Evolutionary conservation across 2,888 invertebrate genomes (phyloP).

Genomic region (Eupithecia inturbata): DNA sequence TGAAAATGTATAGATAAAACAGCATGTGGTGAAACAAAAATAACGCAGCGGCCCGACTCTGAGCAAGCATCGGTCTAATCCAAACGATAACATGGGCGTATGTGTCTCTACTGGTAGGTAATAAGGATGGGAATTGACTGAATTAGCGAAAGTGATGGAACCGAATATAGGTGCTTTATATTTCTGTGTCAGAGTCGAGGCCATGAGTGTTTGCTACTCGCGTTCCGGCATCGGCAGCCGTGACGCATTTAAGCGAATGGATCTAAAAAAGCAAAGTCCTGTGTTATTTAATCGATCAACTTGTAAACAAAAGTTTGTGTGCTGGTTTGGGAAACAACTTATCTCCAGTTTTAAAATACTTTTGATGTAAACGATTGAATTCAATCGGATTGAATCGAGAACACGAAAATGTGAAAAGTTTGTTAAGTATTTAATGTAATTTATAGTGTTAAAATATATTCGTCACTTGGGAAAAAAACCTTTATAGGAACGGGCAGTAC

Average conservation of each 20-base stretch:
- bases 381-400: neutral
- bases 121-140: neutral
- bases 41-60: conserved; percentile 55
- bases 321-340: neutral
- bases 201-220: neutral
- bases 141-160: neutral
- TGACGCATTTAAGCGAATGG: neutral
- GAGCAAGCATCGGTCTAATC: neutral
- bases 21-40: conserved; percentile 71
- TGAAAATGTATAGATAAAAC: conserved; percentile 62
- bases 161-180: neutral
- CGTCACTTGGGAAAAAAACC: neutral
- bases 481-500: neutral
- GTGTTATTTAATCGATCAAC: neutral
- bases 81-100: neutral
- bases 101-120: neutral
- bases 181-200: neutral
- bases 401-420: neutral
- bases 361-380: too few relatives aligned
- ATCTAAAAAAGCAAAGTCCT: neutral
- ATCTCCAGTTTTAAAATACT: neutral
- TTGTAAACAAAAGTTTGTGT: neutral
- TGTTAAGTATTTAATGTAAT: neutral
- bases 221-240: neutral
- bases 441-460: neutral